Percentiles rank a stretch among this genome's conserved stretches.
These are phyloP conservation scores for Stomatorhinus ivindoensis DNA, from an alignment of 2,113 vertebrate genomes.

Conservation along the genomic window DNA sequence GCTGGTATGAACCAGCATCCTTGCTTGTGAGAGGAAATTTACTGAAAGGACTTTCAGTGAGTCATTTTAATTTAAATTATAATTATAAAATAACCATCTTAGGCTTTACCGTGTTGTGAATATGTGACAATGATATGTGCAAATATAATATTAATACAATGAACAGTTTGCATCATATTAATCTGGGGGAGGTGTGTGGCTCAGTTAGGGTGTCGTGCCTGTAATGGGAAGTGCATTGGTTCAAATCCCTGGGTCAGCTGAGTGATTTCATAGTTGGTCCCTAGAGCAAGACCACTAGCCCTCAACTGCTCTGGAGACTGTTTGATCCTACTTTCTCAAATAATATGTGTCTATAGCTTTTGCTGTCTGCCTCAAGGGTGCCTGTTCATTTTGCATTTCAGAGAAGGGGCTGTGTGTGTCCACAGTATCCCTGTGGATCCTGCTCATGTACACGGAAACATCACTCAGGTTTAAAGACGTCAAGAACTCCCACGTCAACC, in stretches of 20 bases:
- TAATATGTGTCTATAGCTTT: not conserved
- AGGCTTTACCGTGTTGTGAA: not conserved
- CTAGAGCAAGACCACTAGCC: not conserved
- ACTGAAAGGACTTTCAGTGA: not conserved
- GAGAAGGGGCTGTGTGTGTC: conserved; percentile 70
- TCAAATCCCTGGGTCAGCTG: not conserved
- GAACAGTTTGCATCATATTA: not conserved
- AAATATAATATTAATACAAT: not conserved
- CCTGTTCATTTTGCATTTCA: conserved; percentile 28
- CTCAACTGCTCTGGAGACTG: not conserved
- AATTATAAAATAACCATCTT: not conserved
- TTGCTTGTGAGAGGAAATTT: not conserved
- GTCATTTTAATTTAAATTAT: not conserved
- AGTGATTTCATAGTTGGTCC: not conserved
- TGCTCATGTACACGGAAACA: conserved; percentile 68
- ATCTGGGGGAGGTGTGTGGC: not conserved
- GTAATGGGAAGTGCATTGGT: not conserved
- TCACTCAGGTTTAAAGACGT: conserved; percentile 67
- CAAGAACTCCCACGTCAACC: conserved; percentile 63
- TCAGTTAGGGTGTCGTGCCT: not conserved
- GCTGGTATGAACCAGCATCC: not conserved
- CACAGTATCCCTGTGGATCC: conserved; percentile 66
- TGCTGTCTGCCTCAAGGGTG: not conserved
- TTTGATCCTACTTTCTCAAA: not conserved
- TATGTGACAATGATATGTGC: not conserved